These are phyloP conservation scores for Cheilinus undulatus DNA, from an alignment of 2,113 vertebrate species.

Conservation along the genomic window DNA sequence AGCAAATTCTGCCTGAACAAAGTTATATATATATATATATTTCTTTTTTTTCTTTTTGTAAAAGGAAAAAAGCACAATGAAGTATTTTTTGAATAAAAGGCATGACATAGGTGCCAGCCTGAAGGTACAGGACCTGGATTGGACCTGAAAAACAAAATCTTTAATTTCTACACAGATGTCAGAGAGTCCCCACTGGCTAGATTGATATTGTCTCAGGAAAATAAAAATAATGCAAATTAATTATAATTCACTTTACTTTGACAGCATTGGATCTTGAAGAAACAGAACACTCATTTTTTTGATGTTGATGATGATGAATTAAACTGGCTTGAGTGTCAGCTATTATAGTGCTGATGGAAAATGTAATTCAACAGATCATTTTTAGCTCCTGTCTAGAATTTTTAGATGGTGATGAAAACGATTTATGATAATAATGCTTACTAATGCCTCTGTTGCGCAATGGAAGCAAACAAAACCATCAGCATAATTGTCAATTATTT, in stretches of 20 bases:
- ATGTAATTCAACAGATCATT: no score
- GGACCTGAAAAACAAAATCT: constrained; percentile 16
- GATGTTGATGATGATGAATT: constrained; percentile 45
- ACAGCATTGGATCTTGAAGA: constrained; percentile 34
- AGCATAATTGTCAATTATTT: no score
- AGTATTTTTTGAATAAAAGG: constrained; percentile 2
- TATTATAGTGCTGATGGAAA: no score
- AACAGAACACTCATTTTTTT: constrained; percentile 40
- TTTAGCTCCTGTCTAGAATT: no score
- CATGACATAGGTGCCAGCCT: constrained; percentile 13
- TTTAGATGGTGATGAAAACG: no score
- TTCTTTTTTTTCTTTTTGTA: constrained; percentile 8
- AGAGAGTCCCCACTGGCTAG: not conserved
- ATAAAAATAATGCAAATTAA: constrained; percentile 37
- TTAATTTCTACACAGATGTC: constrained; percentile 15
- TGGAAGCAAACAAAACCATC: no score
- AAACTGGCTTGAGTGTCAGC: constrained; percentile 14
- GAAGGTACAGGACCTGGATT: no score
- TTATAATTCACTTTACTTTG: constrained; percentile 30
- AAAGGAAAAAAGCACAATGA: not conserved
- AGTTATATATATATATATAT: no score
- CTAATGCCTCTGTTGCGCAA: no score
- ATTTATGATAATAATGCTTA: no score
- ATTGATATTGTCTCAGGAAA: constrained; percentile 26
- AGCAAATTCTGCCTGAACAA: constrained; percentile 17